These are phyloP conservation scores for Coelopa frigida DNA, from an alignment of 1,140 invertebrate species.

Conservation along the genomic window DNA sequence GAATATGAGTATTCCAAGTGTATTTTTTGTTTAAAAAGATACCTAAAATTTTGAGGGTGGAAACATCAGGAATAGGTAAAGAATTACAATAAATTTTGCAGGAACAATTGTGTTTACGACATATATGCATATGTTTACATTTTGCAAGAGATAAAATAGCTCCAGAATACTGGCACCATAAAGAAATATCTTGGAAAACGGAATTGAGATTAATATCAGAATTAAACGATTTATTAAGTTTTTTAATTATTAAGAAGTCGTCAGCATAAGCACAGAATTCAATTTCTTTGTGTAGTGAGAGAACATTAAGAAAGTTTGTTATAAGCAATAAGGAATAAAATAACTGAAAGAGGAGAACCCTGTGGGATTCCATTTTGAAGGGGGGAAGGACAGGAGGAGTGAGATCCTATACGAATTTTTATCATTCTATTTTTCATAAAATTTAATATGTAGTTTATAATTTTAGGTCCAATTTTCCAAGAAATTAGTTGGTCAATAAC, in stretches of 20 bases:
- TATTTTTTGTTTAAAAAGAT: slow-evolving; percentile 8
- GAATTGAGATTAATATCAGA: background rate
- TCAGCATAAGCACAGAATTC: slow-evolving; percentile 10
- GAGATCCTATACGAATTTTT: background rate
- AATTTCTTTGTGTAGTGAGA: slow-evolving; percentile 10
- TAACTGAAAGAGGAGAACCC: slow-evolving; percentile 12
- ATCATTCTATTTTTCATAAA: no score
- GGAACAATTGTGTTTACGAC: slow-evolving; percentile 7
- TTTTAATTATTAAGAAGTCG: slow-evolving; percentile 8
- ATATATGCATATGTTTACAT: slow-evolving; percentile 15
- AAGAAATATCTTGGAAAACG: slow-evolving; percentile 5
- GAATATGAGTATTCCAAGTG: slow-evolving; percentile 9
- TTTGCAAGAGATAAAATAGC: slow-evolving; percentile 6
- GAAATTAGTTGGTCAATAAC: background rate
- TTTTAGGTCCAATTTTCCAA: background rate
- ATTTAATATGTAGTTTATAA: background rate
- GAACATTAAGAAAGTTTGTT: slow-evolving; percentile 8
- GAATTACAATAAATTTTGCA: background rate
- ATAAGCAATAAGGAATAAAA: slow-evolving; percentile 11
- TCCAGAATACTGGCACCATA: slow-evolving; percentile 9
- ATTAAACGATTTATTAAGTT: slow-evolving; percentile 7
- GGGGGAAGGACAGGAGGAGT: background rate
- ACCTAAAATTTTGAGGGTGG: slow-evolving; percentile 8
- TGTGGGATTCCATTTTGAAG: slow-evolving; percentile 11
- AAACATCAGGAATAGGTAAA: background rate